Evolutionary conservation across 2,888 invertebrate genomes (phyloP), one percentile per base, ranked within the genome.

Genomic region (Tillus elongatus): DNA sequence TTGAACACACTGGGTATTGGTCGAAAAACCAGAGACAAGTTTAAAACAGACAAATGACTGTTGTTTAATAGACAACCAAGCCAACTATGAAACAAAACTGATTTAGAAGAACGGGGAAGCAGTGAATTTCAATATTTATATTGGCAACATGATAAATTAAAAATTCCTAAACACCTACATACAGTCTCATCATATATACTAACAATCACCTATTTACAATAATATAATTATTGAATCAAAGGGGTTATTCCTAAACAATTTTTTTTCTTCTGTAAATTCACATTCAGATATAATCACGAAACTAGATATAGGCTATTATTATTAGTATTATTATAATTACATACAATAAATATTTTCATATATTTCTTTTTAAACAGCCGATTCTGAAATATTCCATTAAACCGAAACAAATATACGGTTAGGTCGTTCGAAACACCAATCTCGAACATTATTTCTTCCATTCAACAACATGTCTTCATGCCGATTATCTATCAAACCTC

Each of bases 101-200:
- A n/a, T n/a, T n/a, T n/a, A n/a, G n/a, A n/a, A n/a, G n/a, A n/a
- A n/a, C n/a, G n/a, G n/a, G n/a, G n/a, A n/a, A n/a, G n/a, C n/a
- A n/a, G n/a, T n/a, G n/a, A n/a, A n/a, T n/a, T n/a, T n/a, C n/a
- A n/a, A n/a, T n/a, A n/a, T n/a, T n/a, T n/a, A n/a, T n/a, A n/a
- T n/a, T n/a, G n/a, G n/a, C n/a, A 19, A 19, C 6, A 19, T 19
- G n/a, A 19, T 19, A 19, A 19, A 19, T 8, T 8, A 29, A 29
- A 4, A 29, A 29, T 8, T 29, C 11, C 36, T 33, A 35, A 40
- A 36, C 15, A 37, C 28, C 47, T 54, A 53, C 45, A 51, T 50
- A 51, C 52, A 54, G 52, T 50, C 49, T 54, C 54, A 46, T 51
- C 48, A 49, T 43, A 46, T 49, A 45, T 28, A 28, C 48, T 51